Percentiles rank a stretch among this genome's conserved stretches.
phyloP scores from a whole-genome alignment of 2,113 vertebrate species.

The Odocoileus virginianus region DNA sequence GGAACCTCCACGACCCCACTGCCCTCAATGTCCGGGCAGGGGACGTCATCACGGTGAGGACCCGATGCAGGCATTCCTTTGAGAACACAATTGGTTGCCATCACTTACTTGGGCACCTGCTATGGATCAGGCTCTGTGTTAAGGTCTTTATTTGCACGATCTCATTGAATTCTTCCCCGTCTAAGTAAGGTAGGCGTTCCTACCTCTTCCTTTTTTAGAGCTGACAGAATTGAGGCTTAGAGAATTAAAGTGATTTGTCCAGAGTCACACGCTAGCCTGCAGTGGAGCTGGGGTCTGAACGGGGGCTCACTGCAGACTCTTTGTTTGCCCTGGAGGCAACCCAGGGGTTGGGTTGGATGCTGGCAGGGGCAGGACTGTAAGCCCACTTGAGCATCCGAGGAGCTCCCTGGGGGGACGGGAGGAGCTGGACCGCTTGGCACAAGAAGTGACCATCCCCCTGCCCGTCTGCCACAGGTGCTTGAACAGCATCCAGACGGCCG shows the following conservation, averaged over 20 bases:
- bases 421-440: background rate
- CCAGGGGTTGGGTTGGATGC: background rate
- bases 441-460: background rate
- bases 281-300: background rate
- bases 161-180: background rate
- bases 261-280: background rate
- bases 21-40: slow-evolving; percentile 95
- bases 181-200: background rate
- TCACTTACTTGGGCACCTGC: background rate
- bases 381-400: background rate
- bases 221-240: background rate
- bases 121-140: background rate
- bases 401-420: too few relatives aligned
- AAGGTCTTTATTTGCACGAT: background rate
- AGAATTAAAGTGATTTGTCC: background rate
- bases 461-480: slow-evolving; percentile 83
- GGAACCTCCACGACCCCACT: slow-evolving; percentile 96
- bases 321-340: background rate
- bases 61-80: fast-evolving
- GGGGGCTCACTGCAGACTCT: background rate
- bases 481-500: slow-evolving; percentile 94
- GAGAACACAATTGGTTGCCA: fast-evolving
- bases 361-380: background rate
- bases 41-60: slow-evolving; percentile 92
- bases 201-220: background rate